Percentiles rank a stretch among this genome's conserved stretches.
These are phyloP conservation scores for Acleris holmiana DNA, from an alignment of 2,888 invertebrate species.

Conservation along the genomic window DNA sequence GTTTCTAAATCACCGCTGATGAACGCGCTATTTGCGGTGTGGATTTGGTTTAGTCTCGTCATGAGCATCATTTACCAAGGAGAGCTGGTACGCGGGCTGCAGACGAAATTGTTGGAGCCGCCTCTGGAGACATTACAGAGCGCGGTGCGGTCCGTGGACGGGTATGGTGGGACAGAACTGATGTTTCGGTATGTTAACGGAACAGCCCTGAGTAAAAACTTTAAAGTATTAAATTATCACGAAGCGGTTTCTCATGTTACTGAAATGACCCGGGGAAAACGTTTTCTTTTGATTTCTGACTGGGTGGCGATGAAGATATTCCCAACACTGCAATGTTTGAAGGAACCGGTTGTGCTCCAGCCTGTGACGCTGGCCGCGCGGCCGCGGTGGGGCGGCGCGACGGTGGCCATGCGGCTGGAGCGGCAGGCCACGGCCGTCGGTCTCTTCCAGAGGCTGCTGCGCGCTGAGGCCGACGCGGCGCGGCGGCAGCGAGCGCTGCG, in stretches of 20 bases:
- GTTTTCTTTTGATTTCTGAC: constrained; percentile 53
- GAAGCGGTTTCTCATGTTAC: constrained; percentile 45
- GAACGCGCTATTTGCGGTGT: constrained; percentile 56
- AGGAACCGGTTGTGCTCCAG: constrained; percentile 46
- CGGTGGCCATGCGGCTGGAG: constrained; percentile 47
- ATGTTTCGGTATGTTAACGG: constrained; percentile 49
- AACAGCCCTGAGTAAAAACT: constrained; percentile 48
- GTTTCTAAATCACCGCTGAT: constrained; percentile 50
- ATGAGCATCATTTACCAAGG: constrained; percentile 65
- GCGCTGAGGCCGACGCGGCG: constrained; percentile 41
- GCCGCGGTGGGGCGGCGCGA: constrained; percentile 60
- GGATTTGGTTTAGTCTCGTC: constrained; percentile 67
- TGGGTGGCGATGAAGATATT: constrained; percentile 40
- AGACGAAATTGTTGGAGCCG: constrained; percentile 53
- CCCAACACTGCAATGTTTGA: constrained; percentile 51
- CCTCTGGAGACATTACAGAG: constrained; percentile 51
- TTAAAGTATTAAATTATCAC: constrained; percentile 40
- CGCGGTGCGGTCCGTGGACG: constrained; percentile 51
- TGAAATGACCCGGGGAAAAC: constrained; percentile 52
- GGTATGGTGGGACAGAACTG: constrained; percentile 52
- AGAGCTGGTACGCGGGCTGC: constrained; percentile 56
- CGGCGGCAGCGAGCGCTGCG: constrained; percentile 39
- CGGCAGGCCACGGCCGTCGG: constrained; percentile 52
- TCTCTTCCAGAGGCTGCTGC: constrained; percentile 45
- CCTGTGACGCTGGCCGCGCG: constrained; percentile 56